Base-by-base conservation (phyloP, 2,888 invertebrate species). In the Morpho helenor region DNA sequence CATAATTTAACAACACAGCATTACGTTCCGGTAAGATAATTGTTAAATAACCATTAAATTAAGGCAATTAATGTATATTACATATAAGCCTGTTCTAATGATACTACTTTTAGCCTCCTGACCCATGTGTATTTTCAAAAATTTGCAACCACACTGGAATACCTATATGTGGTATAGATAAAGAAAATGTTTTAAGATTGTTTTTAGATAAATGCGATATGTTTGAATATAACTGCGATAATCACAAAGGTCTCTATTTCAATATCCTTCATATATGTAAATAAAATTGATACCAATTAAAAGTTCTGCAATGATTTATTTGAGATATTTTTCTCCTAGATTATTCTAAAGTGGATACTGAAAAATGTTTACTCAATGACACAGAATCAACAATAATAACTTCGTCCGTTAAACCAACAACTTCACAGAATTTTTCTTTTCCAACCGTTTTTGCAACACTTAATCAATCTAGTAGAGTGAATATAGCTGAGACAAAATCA, bases 201-300 rank as follows among this genome's bases (percentile, higher is more conserved):
- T 87, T 87, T 69, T 54, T 79, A 41, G 87, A 87, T 46, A 72
- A 75, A 10, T 87, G 87, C 63, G 80, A 83, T 51, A 73, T 84
- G 72, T 68, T 69, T 48, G 86, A 87, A 66, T 79, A 75, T 61
- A 86, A 86, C 50, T 87, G 87, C 56, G 76, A 79, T 52, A 58
- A 77, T 56, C 66, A 68, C 7, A 72, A 67, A 74, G 71, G 86
- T 48, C 7, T 23, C 40, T 31, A 23, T 39, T 31, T 31, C 46
- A 45, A 6, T 22, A 46, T 22, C 9, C 9, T 42, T 42, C 2
- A 22, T 10, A 22, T 22, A 8, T 50, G 16, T 22, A 8, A 42
- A 43, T 43, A 7, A 10, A 46, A 46, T 16, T 5, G 2, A 46
- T 2, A 46, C 5, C 8, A 44, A 7, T 52, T 8, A 22, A 31